Base-by-base conservation (phyloP, 2,888 invertebrate genomes). In the Taphrorychus bicolor region DNA sequence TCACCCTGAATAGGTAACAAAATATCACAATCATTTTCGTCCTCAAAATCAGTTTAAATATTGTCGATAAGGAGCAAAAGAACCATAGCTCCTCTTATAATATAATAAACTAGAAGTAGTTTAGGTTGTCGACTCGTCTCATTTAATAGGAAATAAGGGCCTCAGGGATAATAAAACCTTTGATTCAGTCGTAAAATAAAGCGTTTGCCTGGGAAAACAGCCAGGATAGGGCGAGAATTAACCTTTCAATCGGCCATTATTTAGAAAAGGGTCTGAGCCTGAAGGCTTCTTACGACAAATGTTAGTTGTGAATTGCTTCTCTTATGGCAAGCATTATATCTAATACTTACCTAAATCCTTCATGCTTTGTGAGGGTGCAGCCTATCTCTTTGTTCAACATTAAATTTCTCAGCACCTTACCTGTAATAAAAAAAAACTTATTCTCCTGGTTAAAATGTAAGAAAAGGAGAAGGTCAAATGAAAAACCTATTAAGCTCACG, bases 401-500 rank as follows among this genome's bases (percentile, higher is more conserved):
- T 32, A 32, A 32, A 32, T 7, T 32, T 32, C 7, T 32, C 11
- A 32, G 11, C 32, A 45, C 14, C 45, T n/a, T 45, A 45, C 45
- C 45, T 45, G 45, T n/a, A 45, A 45, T 16, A 45, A 45, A 45
- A 45, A 53, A 53, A 22, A 22, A 23, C 5, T 18, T 14, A 22
- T 4, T n/a, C 3, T 54, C 32, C 40, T 17, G 58, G 19, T 48
- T 18, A 56, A 41, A 40, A 58, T 58, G 7, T 3, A 21, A 14
- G 9, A 42, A 5, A 57, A 5, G 14, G 42, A 45, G 45, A 49
- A 32, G 16, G 24, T 54, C 54, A 16, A 54, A 17, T 54, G 32
- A 17, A 54, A 32, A 54, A 16, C 32, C 54, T 16, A 54, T 54
- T 54, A 54, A 54, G 17, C 16, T 7, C 32, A 54, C 14, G 32